These are phyloP conservation scores for Phortica magna DNA, from an alignment of 2,888 invertebrate genomes.

Conservation along the genomic window DNA sequence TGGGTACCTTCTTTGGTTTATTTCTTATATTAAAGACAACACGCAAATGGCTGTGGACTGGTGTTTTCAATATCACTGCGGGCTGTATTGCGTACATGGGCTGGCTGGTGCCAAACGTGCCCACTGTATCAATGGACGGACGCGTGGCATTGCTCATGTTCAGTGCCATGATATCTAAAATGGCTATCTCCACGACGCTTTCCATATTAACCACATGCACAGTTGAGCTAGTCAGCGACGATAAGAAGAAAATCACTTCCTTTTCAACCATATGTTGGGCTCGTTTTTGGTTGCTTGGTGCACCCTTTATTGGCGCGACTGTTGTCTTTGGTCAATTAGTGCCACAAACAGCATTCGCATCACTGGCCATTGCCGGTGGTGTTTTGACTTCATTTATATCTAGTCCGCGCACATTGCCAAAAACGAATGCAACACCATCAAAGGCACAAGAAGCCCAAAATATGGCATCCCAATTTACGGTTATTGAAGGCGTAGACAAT, in stretches of 20 bases:
- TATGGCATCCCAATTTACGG: constrained; percentile 60
- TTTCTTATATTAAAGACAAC: constrained; percentile 75
- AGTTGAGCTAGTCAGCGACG: constrained; percentile 76
- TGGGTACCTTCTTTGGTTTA: constrained; percentile 76
- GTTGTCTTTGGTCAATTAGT: constrained; percentile 76
- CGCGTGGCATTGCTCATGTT: constrained; percentile 76
- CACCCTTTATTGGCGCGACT: constrained; percentile 77
- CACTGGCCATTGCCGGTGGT: constrained; percentile 75
- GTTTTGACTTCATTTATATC: constrained; percentile 73
- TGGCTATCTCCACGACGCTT: constrained; percentile 77
- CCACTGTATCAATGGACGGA: constrained; percentile 68
- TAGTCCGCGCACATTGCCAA: constrained; percentile 76
- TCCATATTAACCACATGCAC: constrained; percentile 78
- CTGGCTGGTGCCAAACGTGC: constrained; percentile 75
- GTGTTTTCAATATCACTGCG: constrained; percentile 76
- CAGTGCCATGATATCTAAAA: constrained; percentile 78
- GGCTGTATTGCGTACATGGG: constrained; percentile 75
- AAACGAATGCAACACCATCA: constrained; percentile 49
- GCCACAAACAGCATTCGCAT: constrained; percentile 77
- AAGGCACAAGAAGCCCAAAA: constrained; percentile 55
- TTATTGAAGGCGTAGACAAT: constrained; percentile 67
- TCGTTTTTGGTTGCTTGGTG: constrained; percentile 76
- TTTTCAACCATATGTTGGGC: constrained; percentile 78
- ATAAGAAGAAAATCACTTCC: constrained; percentile 75
- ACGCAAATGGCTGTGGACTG: constrained; percentile 77